phyloP scores from a whole-genome alignment of 1,140 invertebrate genomes.

The Diabrotica undecimpunctata region DNA sequence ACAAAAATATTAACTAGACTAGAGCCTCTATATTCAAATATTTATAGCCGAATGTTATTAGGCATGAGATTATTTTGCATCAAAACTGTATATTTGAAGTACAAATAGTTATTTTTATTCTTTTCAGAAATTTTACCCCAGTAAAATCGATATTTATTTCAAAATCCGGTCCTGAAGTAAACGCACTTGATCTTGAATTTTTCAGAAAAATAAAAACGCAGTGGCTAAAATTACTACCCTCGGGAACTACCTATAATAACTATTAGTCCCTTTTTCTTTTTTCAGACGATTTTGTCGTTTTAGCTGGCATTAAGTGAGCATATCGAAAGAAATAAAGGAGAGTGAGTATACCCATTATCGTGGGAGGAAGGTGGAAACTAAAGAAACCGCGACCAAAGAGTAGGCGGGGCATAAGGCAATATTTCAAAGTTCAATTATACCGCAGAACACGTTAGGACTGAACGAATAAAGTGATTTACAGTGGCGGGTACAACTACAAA shows the following conservation, averaged over 20 bases:
- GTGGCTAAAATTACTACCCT: slow-evolving; percentile 2
- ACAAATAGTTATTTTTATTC: too few relatives aligned
- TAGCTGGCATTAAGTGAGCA: slow-evolving; percentile 9
- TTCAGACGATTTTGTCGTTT: slow-evolving; percentile 1
- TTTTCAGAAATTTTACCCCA: too few relatives aligned
- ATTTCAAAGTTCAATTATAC: slow-evolving; percentile 41
- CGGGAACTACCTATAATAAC: background rate
- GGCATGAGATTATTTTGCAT: too few relatives aligned
- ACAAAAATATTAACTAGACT: too few relatives aligned
- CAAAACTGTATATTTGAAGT: too few relatives aligned
- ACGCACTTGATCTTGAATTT: background rate
- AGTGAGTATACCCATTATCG: slow-evolving; percentile 23
- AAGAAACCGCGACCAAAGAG: slow-evolving; percentile 28
- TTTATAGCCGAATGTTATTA: too few relatives aligned
- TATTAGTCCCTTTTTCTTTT: background rate
- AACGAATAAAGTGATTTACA: slow-evolving; percentile 12
- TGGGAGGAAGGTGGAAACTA: slow-evolving; percentile 32
- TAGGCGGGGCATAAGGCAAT: slow-evolving; percentile 32
- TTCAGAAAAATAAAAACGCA: background rate
- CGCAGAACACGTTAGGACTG: slow-evolving; percentile 24
- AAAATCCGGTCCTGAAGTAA: background rate
- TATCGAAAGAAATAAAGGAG: slow-evolving; percentile 8
- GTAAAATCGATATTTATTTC: too few relatives aligned
- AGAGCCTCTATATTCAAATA: too few relatives aligned
- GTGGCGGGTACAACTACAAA: slow-evolving; percentile 9